Conservation (phyloP, 2,888 invertebrate species). For the Sicus ferrugineus region DNA sequence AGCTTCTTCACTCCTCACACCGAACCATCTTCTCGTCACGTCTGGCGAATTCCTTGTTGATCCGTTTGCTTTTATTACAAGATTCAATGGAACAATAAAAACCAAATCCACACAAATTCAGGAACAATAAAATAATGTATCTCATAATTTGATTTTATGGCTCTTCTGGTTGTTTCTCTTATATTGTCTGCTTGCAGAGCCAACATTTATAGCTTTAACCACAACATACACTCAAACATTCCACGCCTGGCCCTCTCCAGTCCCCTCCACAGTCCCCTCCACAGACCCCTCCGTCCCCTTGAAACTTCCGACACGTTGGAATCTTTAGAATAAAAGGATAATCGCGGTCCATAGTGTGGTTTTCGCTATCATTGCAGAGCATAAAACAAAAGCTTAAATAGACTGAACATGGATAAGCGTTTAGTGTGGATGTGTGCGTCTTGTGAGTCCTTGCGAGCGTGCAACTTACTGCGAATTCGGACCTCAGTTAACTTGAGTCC, state of each 20-base stretch:
- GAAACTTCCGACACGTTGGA: no score
- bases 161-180: constrained; percentile 38
- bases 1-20: not conserved
- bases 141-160: not conserved
- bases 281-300: no score
- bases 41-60: constrained; percentile 49
- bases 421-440: not conserved
- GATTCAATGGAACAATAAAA: constrained; percentile 62
- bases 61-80: constrained; percentile 53
- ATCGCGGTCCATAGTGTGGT: no score
- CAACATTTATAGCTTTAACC: constrained; percentile 44
- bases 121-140: constrained; percentile 51
- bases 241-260: no score
- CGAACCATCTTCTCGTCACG: constrained; percentile 41
- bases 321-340: no score
- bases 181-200: constrained; percentile 53
- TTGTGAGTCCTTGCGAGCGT: not conserved
- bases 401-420: no score
- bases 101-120: constrained; percentile 52
- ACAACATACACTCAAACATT: constrained; percentile 34
- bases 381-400: no score
- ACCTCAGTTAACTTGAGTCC: constrained; percentile 20
- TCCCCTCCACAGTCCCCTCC: no score
- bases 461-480: not conserved
- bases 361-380: no score